phyloP scores from a whole-genome alignment of 2,113 vertebrate species.

The Oreocharis arfaki region DNA sequence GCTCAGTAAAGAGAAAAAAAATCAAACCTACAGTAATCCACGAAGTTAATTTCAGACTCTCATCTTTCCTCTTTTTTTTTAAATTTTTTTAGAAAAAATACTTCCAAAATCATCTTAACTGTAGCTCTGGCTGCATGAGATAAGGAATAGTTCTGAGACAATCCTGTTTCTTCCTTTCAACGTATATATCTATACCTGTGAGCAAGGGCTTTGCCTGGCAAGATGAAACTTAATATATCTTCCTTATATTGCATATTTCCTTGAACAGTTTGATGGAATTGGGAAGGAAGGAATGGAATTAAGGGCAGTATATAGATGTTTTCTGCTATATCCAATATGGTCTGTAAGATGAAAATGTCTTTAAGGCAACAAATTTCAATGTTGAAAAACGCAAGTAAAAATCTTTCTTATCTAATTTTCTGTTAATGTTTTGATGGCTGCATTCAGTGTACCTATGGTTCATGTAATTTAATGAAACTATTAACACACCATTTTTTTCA shows the following conservation, averaged over 20 bases:
- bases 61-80: not conserved
- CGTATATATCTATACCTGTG: not conserved
- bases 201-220: not conserved
- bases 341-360: not conserved
- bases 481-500: not conserved
- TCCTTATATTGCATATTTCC: not conserved
- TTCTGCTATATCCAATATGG: not conserved
- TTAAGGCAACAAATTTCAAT: not conserved
- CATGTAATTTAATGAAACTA: not conserved
- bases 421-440: not conserved
- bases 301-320: not conserved
- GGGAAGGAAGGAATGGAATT: not conserved
- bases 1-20: not conserved
- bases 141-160: slow-evolving; percentile 15
- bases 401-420: not conserved
- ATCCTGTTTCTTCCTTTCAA: slow-evolving; percentile 29
- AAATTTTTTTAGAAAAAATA: not conserved
- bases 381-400: not conserved
- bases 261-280: not conserved
- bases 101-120: slow-evolving; percentile 9
- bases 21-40: not conserved
- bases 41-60: not conserved
- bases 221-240: not conserved
- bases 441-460: not conserved
- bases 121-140: slow-evolving; percentile 3